phyloP scores from a whole-genome alignment of 2,888 invertebrate species.

The Drosophila pseudotalamancana region DNA sequence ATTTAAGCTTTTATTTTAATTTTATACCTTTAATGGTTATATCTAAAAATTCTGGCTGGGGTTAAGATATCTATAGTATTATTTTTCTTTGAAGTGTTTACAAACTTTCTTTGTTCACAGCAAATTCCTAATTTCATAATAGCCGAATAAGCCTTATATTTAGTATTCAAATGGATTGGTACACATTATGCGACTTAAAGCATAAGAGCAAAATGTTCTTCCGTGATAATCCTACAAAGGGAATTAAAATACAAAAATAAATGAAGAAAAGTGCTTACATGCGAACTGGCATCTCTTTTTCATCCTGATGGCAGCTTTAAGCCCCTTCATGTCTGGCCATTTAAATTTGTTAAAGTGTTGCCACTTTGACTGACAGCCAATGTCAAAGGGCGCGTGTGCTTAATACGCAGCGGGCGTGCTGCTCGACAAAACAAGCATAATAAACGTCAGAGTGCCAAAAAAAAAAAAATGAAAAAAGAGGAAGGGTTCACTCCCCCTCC shows the following conservation, averaged over 20 bases:
- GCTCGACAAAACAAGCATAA: conserved; percentile 67
- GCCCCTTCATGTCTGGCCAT: not conserved
- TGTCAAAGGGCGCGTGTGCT: conserved; percentile 59
- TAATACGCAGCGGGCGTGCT: conserved; percentile 64
- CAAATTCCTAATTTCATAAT: too few species aligned
- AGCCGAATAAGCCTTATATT: not conserved
- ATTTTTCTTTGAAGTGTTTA: not conserved
- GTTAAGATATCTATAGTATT: not conserved
- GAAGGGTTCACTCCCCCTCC: conserved; percentile 59
- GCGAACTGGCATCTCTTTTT: not conserved
- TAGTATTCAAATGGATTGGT: not conserved
- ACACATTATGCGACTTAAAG: not conserved
- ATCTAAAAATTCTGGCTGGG: not conserved
- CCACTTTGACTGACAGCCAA: conserved; percentile 46
- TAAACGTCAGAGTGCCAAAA: conserved; percentile 57
- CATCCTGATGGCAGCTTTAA: not conserved
- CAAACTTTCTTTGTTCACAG: too few species aligned
- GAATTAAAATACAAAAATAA: not conserved
- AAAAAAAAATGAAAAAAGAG: conserved; percentile 12
- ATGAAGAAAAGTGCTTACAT: conserved; percentile 1
- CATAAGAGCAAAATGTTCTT: not conserved
- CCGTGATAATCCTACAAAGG: not conserved
- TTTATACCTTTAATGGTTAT: not conserved
- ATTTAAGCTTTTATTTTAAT: too few species aligned
- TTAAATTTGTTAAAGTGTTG: conserved; percentile 26